These are phyloP conservation scores for Bovichtus variegatus DNA, from an alignment of 2,797 vertebrate species.

Conservation along the genomic window DNA sequence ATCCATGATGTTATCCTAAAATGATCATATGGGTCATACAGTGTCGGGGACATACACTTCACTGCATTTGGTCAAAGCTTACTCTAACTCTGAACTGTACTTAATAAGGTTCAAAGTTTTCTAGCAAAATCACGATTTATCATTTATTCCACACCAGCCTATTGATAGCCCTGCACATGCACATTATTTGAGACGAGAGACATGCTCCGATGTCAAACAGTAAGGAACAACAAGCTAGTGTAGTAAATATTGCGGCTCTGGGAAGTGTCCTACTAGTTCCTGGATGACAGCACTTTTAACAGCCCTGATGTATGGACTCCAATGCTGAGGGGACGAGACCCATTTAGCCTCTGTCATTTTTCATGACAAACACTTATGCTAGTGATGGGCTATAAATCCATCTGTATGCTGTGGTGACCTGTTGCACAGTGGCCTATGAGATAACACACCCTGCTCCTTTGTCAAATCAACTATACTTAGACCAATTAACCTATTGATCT, in stretches of 20 bases:
- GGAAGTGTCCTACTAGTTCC: constrained; percentile 62
- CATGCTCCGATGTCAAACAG: constrained; percentile 35
- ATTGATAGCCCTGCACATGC: constrained; percentile 32
- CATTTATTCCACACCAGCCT: constrained; percentile 3
- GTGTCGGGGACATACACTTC: not conserved
- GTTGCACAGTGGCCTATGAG: constrained; percentile 65
- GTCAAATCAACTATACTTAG: constrained; percentile 16
- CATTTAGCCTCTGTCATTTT: constrained; percentile 88
- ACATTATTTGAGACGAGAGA: constrained; percentile 32
- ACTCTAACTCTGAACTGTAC: not conserved
- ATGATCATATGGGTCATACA: not conserved
- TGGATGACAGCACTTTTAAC: constrained; percentile 84
- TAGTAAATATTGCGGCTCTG: constrained; percentile 79
- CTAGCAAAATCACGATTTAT: constrained; percentile 6
- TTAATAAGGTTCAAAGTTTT: not conserved
- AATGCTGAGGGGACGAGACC: constrained; percentile 83
- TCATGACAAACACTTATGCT: constrained; percentile 86
- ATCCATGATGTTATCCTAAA: not conserved
- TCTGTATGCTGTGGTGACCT: constrained; percentile 71
- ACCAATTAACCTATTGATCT: constrained; percentile 9
- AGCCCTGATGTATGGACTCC: constrained; percentile 85
- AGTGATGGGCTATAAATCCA: constrained; percentile 86
- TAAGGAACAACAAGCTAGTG: constrained; percentile 63
- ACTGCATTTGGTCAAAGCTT: not conserved
- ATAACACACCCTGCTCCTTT: constrained; percentile 43